These are phyloP conservation scores for Sminthopsis crassicaudata DNA, from an alignment of 2,113 vertebrate genomes.

Conservation along the genomic window DNA sequence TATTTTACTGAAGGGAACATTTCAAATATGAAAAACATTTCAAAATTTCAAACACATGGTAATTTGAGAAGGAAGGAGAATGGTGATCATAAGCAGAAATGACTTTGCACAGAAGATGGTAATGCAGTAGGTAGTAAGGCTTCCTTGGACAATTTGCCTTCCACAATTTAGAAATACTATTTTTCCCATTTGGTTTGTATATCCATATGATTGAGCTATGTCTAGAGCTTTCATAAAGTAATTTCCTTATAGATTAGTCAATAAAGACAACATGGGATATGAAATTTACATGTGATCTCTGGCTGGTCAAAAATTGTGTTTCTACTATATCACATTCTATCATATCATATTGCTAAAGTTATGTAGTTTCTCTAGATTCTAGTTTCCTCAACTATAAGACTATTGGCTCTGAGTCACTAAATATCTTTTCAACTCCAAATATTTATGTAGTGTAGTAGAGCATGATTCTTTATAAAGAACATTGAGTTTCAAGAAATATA, in stretches of 20 bases:
- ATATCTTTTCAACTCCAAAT: not conserved
- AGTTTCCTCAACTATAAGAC: not conserved
- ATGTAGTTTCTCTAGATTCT: not conserved
- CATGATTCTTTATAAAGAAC: not conserved
- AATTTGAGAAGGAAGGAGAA: not conserved
- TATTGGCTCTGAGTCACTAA: not conserved
- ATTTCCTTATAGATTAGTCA: not conserved
- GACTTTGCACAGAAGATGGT: not conserved
- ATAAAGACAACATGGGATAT: not conserved
- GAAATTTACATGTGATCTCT: not conserved
- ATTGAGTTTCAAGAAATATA: not conserved
- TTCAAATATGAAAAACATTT: not conserved
- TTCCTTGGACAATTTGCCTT: not conserved
- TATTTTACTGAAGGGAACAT: not conserved
- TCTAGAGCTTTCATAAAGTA: not conserved
- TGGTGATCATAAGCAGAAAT: not conserved
- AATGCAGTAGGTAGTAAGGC: not conserved
- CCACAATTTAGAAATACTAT: not conserved
- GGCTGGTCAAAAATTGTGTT: not conserved
- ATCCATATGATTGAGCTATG: not conserved
- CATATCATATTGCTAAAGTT: not conserved
- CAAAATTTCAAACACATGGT: not conserved
- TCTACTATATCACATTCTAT: not conserved
- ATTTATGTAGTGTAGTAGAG: not conserved
- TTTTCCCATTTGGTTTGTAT: not conserved